A percentile compares a stretch with the other conserved stretches of the same genome.
These are phyloP conservation scores for Idaea aversata DNA, from an alignment of 2,888 invertebrate genomes.

Conservation along the genomic window DNA sequence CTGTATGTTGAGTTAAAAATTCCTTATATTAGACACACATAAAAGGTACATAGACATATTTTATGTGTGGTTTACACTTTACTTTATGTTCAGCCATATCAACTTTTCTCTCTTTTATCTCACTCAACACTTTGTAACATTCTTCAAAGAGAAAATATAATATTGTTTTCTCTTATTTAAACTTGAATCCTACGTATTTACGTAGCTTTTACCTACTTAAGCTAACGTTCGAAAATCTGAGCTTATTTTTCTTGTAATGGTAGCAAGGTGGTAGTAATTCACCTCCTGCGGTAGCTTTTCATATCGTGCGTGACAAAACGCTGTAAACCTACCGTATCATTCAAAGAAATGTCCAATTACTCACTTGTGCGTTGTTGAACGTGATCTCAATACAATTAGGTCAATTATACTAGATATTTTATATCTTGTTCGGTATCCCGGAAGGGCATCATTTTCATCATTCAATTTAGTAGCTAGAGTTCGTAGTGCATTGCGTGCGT, in stretches of 20 bases:
- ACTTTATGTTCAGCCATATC: too few relatives aligned
- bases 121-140: too few relatives aligned
- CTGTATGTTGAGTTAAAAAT: too few relatives aligned
- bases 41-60: too few relatives aligned
- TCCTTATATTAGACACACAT: too few relatives aligned
- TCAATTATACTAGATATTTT: constrained; percentile 12
- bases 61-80: too few relatives aligned
- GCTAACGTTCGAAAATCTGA: too few relatives aligned
- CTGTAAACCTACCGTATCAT: constrained; percentile 37
- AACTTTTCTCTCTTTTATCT: too few relatives aligned
- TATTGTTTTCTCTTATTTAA: not conserved
- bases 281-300: constrained; percentile 23
- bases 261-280: constrained; percentile 7
- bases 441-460: constrained; percentile 17
- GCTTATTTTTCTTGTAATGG: not conserved
- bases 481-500: not conserved
- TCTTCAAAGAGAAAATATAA: too few relatives aligned
- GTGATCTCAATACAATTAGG: constrained; percentile 32
- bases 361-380: constrained; percentile 30
- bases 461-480: constrained; percentile 16
- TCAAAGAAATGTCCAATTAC: constrained; percentile 39
- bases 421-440: constrained; percentile 10
- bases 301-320: constrained; percentile 34
- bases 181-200: too few relatives aligned
- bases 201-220: too few relatives aligned